Conservation (phyloP, 2,888 invertebrate species). For the Parnassius orleans region DNA sequence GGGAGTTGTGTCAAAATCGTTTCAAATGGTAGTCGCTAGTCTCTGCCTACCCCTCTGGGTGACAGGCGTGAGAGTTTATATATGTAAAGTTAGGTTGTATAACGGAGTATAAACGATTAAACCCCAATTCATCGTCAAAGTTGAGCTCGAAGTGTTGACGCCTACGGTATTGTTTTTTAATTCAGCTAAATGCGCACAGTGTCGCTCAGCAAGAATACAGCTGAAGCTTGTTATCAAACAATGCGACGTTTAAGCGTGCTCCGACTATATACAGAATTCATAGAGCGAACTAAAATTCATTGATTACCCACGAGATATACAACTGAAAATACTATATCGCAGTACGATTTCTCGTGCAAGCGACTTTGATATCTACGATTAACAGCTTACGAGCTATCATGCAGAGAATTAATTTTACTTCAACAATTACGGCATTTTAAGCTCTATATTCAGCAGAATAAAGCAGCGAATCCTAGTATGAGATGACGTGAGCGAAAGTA, state of each 20-base stretch:
- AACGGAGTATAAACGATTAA: no score
- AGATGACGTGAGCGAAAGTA: conserved; percentile 40
- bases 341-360: conserved; percentile 34
- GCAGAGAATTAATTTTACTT: conserved; percentile 23
- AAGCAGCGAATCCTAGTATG: conserved; percentile 38
- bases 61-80: no score
- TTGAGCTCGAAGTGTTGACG: not conserved
- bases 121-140: no score
- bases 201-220: conserved; percentile 14
- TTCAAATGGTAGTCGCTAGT: no score
- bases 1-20: no score
- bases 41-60: no score
- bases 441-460: conserved; percentile 31
- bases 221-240: conserved; percentile 45
- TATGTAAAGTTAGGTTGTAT: no score
- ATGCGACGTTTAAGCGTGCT: conserved; percentile 44
- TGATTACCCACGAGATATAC: conserved; percentile 57
- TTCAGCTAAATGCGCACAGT: conserved; percentile 8
- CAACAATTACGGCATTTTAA: conserved; percentile 33
- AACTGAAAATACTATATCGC: conserved; percentile 46
- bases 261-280: conserved; percentile 59
- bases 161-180: not conserved
- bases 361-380: conserved; percentile 39
- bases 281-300: conserved; percentile 59
- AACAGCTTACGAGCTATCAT: conserved; percentile 27